Percentiles rank a stretch among this genome's conserved stretches.
Conservation (phyloP, 2,113 vertebrate species). For the Chloropsis hardwickii region DNA sequence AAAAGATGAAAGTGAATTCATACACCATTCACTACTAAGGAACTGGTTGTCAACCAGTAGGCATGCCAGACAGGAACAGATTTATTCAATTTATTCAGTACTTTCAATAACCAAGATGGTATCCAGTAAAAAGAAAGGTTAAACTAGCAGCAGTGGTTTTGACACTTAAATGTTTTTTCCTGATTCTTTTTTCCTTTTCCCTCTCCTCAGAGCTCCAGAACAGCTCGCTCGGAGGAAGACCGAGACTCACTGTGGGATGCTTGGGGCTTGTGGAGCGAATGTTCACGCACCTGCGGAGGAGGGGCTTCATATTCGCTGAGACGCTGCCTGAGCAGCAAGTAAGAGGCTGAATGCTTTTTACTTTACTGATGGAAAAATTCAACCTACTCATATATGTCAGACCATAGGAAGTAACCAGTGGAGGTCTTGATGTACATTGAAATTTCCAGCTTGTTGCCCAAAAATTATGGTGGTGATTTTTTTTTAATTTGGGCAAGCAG, state of each 20-base stretch:
- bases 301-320: slow-evolving; percentile 93
- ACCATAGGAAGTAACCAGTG: not conserved
- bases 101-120: not conserved
- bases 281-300: slow-evolving; percentile 93
- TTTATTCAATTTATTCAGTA: not conserved
- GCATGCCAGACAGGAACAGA: not conserved
- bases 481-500: not conserved
- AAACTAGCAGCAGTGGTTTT: not conserved
- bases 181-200: not conserved
- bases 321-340: slow-evolving; percentile 93
- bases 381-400: not conserved
- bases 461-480: not conserved
- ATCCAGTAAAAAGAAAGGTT: not conserved
- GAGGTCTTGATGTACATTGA: not conserved
- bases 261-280: slow-evolving; percentile 96
- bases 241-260: slow-evolving; percentile 91
- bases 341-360: slow-evolving; percentile 38
- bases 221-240: slow-evolving; percentile 90
- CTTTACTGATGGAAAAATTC: not conserved
- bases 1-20: not conserved
- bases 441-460: not conserved
- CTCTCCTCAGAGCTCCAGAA: slow-evolving; percentile 84
- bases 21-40: not conserved
- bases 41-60: not conserved
- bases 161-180: not conserved